Evolutionary conservation across 1,140 invertebrate species (phyloP).

Genomic region (Drosophila repletoides): DNA sequence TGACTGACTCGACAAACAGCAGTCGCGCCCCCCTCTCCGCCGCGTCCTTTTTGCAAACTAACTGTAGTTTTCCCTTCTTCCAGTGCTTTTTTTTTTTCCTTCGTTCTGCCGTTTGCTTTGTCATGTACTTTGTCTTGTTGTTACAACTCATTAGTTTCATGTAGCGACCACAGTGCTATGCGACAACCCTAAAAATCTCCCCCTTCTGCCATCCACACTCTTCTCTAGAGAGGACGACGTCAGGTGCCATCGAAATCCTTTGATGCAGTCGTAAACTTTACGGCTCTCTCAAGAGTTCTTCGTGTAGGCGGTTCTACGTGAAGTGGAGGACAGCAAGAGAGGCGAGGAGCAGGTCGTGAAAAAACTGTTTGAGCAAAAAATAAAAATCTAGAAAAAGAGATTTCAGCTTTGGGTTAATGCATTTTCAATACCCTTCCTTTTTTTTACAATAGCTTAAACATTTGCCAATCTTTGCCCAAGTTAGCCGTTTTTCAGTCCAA

Average conservation of each 20-base stretch:
- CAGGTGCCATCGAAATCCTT: slow-evolving; percentile 54
- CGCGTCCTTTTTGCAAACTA: neutral
- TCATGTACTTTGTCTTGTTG: slow-evolving; percentile 60
- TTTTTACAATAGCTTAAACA: too few relatives aligned
- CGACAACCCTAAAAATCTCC: neutral
- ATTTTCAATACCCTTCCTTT: too few relatives aligned
- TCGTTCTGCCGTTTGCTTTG: slow-evolving; percentile 22
- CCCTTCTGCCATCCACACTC: neutral
- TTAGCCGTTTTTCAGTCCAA: too few relatives aligned
- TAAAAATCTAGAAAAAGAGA: too few relatives aligned
- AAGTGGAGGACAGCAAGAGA: neutral
- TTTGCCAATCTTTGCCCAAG: too few relatives aligned
- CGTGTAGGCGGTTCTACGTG: slow-evolving; percentile 7
- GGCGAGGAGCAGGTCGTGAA: neutral
- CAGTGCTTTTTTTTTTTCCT: neutral
- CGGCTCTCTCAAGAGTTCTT: slow-evolving; percentile 40
- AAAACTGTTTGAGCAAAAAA: neutral
- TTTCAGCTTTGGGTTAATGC: too few relatives aligned
- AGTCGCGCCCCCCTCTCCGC: neutral
- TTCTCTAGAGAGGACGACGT: slow-evolving; percentile 12
- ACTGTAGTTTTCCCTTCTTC: slow-evolving; percentile 6
- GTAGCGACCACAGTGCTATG: slow-evolving; percentile 24
- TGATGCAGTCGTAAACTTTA: slow-evolving; percentile 67
- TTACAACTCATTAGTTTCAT: slow-evolving; percentile 71
- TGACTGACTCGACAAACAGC: slow-evolving; percentile 27